Evolutionary conservation across 2,113 vertebrate genomes (phyloP).

Genomic region (mouse (Mus musculus)): GRCm39 chr12:58202501-58203000

Average conservation of each 20-base stretch:
- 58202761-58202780: background rate
- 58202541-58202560: background rate
- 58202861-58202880: background rate
- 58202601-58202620: slow-evolving; percentile 18
- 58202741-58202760: background rate
- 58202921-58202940: background rate
- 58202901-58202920: slow-evolving; percentile 13
- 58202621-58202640: background rate
- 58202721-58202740: background rate
- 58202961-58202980: slow-evolving; percentile 36
- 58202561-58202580: background rate
- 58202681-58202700: background rate
- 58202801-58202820: slow-evolving; percentile 3
- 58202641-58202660: background rate
- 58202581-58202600: background rate
- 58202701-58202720: slow-evolving; percentile 19
- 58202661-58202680: slow-evolving; percentile 34
- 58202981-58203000: slow-evolving; percentile 11
- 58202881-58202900: slow-evolving; percentile 23
- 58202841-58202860: background rate
- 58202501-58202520: background rate
- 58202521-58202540: background rate
- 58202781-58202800: background rate
- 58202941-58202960: background rate
- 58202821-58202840: background rate